Conservation (phyloP, 2,113 vertebrate genomes). For the Campylomormyrus tamandua region DNA sequence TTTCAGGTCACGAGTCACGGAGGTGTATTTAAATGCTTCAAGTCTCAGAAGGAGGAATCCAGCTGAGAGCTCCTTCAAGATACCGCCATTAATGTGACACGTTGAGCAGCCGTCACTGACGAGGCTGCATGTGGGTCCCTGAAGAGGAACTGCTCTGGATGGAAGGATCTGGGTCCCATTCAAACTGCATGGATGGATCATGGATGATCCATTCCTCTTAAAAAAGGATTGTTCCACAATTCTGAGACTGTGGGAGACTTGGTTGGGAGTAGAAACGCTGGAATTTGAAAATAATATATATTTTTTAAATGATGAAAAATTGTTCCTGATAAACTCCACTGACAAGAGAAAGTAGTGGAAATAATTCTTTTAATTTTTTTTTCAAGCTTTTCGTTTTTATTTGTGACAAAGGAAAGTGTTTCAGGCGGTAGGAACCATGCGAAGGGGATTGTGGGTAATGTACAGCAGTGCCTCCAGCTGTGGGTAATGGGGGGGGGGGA, state of each 20-base stretch:
- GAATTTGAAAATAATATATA: not conserved
- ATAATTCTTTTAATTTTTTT: not conserved
- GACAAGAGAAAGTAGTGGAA: not conserved
- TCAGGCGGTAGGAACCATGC: not conserved
- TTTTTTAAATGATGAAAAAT: not conserved
- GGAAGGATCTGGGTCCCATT: not conserved
- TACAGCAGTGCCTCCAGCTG: conserved; percentile 6
- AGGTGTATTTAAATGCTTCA: not conserved
- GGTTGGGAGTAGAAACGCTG: not conserved
- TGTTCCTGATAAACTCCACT: not conserved
- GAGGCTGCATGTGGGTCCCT: not conserved
- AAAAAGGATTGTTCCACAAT: not conserved
- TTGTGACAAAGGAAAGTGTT: not conserved
- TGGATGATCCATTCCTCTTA: not conserved
- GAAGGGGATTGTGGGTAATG: not conserved
- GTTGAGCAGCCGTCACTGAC: not conserved
- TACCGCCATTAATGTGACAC: not conserved
- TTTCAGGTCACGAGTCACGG: not conserved
- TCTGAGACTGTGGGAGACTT: not conserved
- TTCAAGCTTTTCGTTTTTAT: not conserved
- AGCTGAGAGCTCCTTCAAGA: not conserved
- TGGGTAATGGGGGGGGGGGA: conserved; percentile 18
- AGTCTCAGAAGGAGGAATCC: not conserved
- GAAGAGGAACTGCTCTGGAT: not conserved
- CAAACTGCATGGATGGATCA: not conserved